Conservation (phyloP, 2,888 invertebrate genomes). For the Heliconius charithonia region DNA sequence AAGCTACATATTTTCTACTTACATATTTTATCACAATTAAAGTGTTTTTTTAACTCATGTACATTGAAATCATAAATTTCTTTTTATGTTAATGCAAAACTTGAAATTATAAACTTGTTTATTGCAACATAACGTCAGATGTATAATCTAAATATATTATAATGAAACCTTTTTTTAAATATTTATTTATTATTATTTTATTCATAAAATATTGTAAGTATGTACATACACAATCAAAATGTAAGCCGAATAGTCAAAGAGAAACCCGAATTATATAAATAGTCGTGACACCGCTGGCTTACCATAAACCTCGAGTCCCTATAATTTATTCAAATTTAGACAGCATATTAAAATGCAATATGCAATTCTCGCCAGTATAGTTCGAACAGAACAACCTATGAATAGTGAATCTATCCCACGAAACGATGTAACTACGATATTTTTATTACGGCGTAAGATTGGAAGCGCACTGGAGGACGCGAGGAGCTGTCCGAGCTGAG, state of each 20-base stretch:
- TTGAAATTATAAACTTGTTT: background rate
- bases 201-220: background rate
- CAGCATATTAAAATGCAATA: slow-evolving; percentile 23
- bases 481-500: slow-evolving; percentile 64
- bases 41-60: background rate
- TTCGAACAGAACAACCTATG: slow-evolving; percentile 42
- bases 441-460: slow-evolving; percentile 81
- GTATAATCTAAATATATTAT: background rate
- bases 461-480: slow-evolving; percentile 73
- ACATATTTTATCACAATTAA: slow-evolving; percentile 10
- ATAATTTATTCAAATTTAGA: slow-evolving; percentile 21
- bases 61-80: background rate
- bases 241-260: background rate
- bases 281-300: background rate
- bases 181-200: background rate
- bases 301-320: slow-evolving; percentile 5
- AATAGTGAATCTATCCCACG: slow-evolving; percentile 46
- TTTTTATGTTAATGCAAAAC: background rate
- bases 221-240: background rate
- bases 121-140: background rate
- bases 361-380: slow-evolving; percentile 36
- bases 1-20: background rate
- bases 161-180: background rate
- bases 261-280: slow-evolving; percentile 1
- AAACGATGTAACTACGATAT: slow-evolving; percentile 55